Percentiles rank a stretch among this genome's conserved stretches.
Evolutionary conservation across 2,888 invertebrate species (phyloP).

Genomic region (Drosophila antonietae): DNA sequence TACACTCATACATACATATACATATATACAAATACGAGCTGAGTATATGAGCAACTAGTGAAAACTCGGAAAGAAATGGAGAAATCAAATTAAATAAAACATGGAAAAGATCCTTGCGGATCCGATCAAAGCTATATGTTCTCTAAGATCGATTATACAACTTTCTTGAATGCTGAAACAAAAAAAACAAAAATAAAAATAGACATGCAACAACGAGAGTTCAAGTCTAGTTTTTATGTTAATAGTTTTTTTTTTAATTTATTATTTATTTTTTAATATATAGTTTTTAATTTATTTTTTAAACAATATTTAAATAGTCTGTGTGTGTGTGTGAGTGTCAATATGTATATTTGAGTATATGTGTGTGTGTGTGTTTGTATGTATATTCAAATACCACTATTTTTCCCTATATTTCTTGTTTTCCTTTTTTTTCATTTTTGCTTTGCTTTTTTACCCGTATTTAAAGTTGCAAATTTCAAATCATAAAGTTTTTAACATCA

Average conservation of each 20-base stretch:
- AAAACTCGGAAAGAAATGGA: not conserved
- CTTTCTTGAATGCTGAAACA: constrained; percentile 32
- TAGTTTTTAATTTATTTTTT: constrained; percentile 3
- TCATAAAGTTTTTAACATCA: constrained; percentile 65
- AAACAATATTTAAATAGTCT: constrained; percentile 52
- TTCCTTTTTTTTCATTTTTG: constrained; percentile 5
- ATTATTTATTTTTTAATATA: not conserved
- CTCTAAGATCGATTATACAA: constrained; percentile 23
- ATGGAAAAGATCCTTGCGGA: not conserved
- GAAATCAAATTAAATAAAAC: constrained; percentile 1
- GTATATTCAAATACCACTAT: constrained; percentile 24
- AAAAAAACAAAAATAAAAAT: constrained; percentile 27
- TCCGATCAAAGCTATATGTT: constrained; percentile 34
- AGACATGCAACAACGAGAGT: constrained; percentile 61
- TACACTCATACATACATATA: constrained; percentile 48
- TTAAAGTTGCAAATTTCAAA: constrained; percentile 72
- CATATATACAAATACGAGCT: constrained; percentile 41
- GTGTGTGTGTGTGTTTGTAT: constrained; percentile 28
- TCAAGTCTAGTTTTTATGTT: constrained; percentile 46
- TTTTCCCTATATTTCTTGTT: constrained; percentile 19
- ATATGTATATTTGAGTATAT: constrained; percentile 19
- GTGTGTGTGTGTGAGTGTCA: constrained; percentile 31
- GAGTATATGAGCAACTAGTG: constrained; percentile 32
- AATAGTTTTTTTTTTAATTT: constrained; percentile 27
- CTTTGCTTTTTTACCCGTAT: constrained; percentile 69